Conservation (phyloP, 2,797 vertebrate genomes). For the Aeoliscus strigatus region DNA sequence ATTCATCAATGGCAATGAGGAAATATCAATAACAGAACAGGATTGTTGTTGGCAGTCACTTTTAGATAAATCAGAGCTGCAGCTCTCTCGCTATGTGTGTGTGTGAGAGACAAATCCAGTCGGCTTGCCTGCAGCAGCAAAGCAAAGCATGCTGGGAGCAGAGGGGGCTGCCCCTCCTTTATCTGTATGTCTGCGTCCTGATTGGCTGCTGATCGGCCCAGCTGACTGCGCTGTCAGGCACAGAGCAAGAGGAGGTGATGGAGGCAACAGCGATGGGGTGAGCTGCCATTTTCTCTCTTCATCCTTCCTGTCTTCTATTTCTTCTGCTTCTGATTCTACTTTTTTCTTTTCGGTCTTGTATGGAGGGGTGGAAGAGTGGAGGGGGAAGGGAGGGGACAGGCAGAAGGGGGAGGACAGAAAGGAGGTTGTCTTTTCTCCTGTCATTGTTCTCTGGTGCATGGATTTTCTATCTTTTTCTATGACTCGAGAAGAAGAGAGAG, state of each 20-base stretch:
- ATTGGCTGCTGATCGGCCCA: conserved; percentile 48
- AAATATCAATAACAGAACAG: too few relatives aligned
- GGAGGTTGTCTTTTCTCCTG: neutral
- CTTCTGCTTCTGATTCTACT: neutral
- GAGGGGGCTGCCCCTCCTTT: conserved; percentile 2
- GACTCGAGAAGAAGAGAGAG: neutral
- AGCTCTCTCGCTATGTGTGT: too few relatives aligned
- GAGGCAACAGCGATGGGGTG: conserved; percentile 67
- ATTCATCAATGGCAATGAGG: too few relatives aligned
- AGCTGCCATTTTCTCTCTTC: conserved; percentile 63
- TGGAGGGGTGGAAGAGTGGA: neutral
- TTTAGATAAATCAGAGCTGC: neutral
- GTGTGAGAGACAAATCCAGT: conserved; percentile 13
- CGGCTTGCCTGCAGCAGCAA: conserved; percentile 39
- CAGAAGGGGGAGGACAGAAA: accelerated
- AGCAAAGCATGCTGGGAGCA: conserved; percentile 54
- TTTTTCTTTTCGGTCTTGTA: neutral
- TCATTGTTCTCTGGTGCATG: conserved; percentile 15
- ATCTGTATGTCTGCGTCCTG: conserved; percentile 12
- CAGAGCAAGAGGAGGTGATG: conserved; percentile 50
- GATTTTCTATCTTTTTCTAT: conserved; percentile 3
- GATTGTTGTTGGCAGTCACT: too few relatives aligned
- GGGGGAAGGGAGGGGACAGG: accelerated
- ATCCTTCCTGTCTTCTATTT: conserved; percentile 4
- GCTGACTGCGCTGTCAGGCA: conserved; percentile 57